Conservation (phyloP, 2,797 vertebrate genomes). For the Pogonophryne albipinna region DNA sequence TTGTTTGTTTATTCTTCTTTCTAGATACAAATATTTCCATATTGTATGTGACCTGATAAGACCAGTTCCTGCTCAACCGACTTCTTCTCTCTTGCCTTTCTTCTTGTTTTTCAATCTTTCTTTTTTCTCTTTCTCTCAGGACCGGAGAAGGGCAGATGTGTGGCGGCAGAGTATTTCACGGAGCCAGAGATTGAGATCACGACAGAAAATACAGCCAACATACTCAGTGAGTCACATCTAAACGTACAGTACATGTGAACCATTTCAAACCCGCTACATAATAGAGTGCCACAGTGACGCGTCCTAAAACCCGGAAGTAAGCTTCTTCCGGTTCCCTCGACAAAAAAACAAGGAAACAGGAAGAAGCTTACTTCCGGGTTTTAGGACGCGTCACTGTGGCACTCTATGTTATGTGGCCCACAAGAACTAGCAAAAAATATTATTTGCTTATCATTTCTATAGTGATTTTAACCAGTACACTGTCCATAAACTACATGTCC, state of each 20-base stretch:
- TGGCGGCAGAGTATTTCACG: slow-evolving; percentile 91
- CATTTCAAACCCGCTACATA: too few relatives aligned
- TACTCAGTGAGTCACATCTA: slow-evolving; percentile 86
- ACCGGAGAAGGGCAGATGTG: slow-evolving; percentile 86
- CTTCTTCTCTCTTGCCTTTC: background rate
- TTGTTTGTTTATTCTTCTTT: slow-evolving; percentile 11
- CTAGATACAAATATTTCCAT: slow-evolving; percentile 1
- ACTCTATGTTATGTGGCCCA: too few relatives aligned
- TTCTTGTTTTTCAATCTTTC: background rate
- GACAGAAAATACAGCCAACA: slow-evolving; percentile 93
- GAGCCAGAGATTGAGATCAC: slow-evolving; percentile 92
- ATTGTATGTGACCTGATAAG: slow-evolving; percentile 6
- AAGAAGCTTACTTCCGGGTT: too few relatives aligned
- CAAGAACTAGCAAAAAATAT: too few relatives aligned
- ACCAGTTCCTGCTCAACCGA: background rate
- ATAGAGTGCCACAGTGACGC: too few relatives aligned
- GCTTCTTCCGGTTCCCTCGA: too few relatives aligned
- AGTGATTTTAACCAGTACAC: too few relatives aligned
- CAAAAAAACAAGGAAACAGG: too few relatives aligned
- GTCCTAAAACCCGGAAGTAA: too few relatives aligned
- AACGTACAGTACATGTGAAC: background rate
- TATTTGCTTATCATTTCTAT: too few relatives aligned
- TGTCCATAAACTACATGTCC: too few relatives aligned
- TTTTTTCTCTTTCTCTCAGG: slow-evolving; percentile 53
- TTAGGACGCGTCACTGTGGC: too few relatives aligned